Conservation (phyloP, 1,140 invertebrate genomes). For the Sarcophaga bullata region DNA sequence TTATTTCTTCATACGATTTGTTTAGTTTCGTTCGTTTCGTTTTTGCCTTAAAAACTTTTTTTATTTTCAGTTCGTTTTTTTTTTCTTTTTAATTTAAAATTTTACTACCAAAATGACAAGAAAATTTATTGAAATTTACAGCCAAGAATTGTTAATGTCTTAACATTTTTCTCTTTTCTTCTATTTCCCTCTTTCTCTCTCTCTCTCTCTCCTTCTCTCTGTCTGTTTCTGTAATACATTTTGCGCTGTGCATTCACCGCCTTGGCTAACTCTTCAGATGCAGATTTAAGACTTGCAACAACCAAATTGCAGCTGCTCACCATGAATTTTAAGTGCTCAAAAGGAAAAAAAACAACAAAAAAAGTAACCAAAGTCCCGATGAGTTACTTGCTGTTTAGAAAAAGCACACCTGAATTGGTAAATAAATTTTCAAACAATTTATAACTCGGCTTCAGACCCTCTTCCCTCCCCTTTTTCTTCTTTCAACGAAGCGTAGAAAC, state of each 20-base stretch:
- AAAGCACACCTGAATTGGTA: slow-evolving; percentile 29
- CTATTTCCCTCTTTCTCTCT: background rate
- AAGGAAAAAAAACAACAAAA: background rate
- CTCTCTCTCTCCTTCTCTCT: background rate
- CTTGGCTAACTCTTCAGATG: background rate
- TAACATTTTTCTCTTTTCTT: background rate
- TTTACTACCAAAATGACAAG: slow-evolving; percentile 14
- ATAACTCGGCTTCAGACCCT: background rate
- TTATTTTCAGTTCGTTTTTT: too few relatives aligned
- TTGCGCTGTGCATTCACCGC: background rate
- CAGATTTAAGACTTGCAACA: slow-evolving; percentile 13
- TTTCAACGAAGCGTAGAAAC: background rate
- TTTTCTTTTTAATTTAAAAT: background rate
- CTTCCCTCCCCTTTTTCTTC: background rate
- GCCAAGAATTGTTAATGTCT: slow-evolving; percentile 13
- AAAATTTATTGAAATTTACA: slow-evolving; percentile 40
- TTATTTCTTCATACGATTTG: background rate
- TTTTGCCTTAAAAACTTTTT: too few relatives aligned
- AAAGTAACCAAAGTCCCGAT: background rate
- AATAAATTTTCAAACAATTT: slow-evolving; percentile 29
- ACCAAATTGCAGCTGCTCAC: slow-evolving; percentile 33
- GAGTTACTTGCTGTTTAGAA: background rate
- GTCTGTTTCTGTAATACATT: background rate
- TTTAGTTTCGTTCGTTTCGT: too few relatives aligned
- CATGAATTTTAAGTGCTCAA: slow-evolving; percentile 14